These are phyloP conservation scores for Oreohelix idahoensis DNA, from an alignment of 1,140 invertebrate genomes.

Conservation along the genomic window DNA sequence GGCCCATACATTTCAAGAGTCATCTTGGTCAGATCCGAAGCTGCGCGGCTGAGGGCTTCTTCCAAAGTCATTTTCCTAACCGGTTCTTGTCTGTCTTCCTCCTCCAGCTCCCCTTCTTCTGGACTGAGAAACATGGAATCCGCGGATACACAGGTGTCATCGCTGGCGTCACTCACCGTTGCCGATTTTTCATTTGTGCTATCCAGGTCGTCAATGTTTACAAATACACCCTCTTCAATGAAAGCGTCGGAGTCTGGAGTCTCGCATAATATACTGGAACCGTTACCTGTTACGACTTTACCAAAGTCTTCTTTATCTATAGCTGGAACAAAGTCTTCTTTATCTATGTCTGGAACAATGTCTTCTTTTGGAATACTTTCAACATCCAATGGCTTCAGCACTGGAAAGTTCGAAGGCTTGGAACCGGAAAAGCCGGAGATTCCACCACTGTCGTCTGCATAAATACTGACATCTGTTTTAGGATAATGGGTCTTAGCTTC, in stretches of 20 bases:
- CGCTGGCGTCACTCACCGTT: conserved; percentile 38
- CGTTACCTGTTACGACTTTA: not conserved
- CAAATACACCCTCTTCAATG: conserved; percentile 63
- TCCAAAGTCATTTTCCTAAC: conserved; percentile 44
- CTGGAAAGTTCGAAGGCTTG: not conserved
- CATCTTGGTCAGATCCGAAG: conserved; percentile 24
- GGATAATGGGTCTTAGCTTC: not conserved
- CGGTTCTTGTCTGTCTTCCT: not conserved
- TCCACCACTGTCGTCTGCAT: too few species aligned
- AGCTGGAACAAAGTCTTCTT: too few species aligned
- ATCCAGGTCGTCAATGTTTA: conserved; percentile 64
- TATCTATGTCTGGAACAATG: too few species aligned
- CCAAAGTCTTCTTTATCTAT: not conserved
- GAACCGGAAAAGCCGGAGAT: too few species aligned
- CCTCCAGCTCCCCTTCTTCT: conserved; percentile 45
- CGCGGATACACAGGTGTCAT: conserved; percentile 43
- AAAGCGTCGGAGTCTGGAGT: conserved; percentile 48
- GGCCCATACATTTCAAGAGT: not conserved
- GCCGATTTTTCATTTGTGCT: conserved; percentile 34
- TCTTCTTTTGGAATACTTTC: too few species aligned
- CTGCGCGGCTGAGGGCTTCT: conserved; percentile 47
- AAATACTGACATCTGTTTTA: too few species aligned
- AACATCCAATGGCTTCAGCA: not conserved
- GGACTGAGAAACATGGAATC: conserved; percentile 56
- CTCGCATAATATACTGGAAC: conserved; percentile 9